Evolutionary conservation across 2,113 vertebrate species (phyloP), one percentile per base, ranked within the genome.

Genomic region (Paracanthobrama guichenoti): DNA sequence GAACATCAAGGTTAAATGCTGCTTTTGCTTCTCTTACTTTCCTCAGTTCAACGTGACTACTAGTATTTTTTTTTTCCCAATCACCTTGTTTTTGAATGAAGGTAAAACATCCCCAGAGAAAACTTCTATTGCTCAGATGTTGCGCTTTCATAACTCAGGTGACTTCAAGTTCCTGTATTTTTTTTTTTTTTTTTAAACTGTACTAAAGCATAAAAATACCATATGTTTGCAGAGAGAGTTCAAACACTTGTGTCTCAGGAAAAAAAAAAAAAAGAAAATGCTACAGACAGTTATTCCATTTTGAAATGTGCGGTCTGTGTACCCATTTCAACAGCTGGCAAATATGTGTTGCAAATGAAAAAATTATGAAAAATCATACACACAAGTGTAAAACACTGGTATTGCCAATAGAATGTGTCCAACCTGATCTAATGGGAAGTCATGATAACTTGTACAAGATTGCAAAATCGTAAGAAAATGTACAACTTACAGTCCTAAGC

Each of bases 21-120:
- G 13, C 46, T 79, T 48, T 79, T 64, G 16, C 24, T 20, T 79
- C 57, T 62, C n/a, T n/a, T n/a, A n/a, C 7, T 79, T 60, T 64
- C 35, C 39, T 44, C 59, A 28, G 39, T 2, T 79, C 22, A 26
- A 64, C 46, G 4, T 53, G 48, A 18, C 16, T 53, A 2, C 42
- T 28, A 53, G 48, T 50, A 20, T 53, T 18, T 28, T 75, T 50
- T 20, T 53, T 18, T 48, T 75, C 53, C 18, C 44, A 26, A 75
- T 28, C 46, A 28, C 7, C 7, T 28, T 35, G 1, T 74, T 74
- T 3, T 75, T 53, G 26, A 75, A 50, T 10, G 9, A 53, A 28
- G 18, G n/a, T 48, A 53, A 28, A 75, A 53, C 35, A 44, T 72
- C 39, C 2, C 6, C 22, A 46, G 39, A 14, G 42, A 12, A 48